Evolutionary conservation across 2,113 vertebrate genomes (phyloP), one percentile per base, ranked within the genome.

Genomic region (Ardeotis arabs): DNA sequence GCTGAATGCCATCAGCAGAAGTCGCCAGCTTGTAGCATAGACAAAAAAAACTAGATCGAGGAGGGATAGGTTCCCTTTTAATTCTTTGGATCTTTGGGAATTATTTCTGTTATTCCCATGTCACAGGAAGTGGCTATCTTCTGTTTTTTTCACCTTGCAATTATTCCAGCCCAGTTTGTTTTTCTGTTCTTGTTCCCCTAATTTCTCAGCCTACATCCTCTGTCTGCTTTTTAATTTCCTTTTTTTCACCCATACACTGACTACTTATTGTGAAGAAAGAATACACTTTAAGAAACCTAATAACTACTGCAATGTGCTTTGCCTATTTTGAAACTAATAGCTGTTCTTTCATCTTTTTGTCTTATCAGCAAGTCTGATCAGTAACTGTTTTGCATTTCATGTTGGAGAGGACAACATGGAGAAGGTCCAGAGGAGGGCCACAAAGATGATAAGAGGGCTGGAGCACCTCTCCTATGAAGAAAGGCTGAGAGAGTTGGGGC

Each of bases 381-480:
- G 4, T 67, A 45, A 37, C 20, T 6, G 7, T 27, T 59, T 64
- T 68, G 9, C 2, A 49, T 3, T 45, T 63, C 81, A 21, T 10
- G 0, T 39, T 7, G 4, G 27, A 84, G 47, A 45, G 12, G 6
- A 45, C 8, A 37, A 1, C 4, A n/a, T n/a, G n/a, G n/a, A n/a
- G n/a, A n/a, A n/a, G n/a, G n/a, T n/a, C n/a, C n/a, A n/a, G n/a
- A n/a, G n/a, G n/a, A n/a, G n/a, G n/a, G n/a, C n/a, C n/a, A n/a
- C n/a, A n/a, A n/a, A n/a, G n/a, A n/a, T n/a, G n/a, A n/a, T n/a
- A n/a, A n/a, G n/a, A n/a, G n/a, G n/a, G n/a, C n/a, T n/a, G n/a
- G n/a, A n/a, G n/a, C n/a, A n/a, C n/a, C n/a, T n/a, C n/a, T n/a
- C n/a, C n/a, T n/a, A n/a, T n/a, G n/a, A n/a, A n/a, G n/a, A n/a